Evolutionary conservation across 2,113 vertebrate genomes (phyloP).

Genomic region (Proteles cristata): DNA sequence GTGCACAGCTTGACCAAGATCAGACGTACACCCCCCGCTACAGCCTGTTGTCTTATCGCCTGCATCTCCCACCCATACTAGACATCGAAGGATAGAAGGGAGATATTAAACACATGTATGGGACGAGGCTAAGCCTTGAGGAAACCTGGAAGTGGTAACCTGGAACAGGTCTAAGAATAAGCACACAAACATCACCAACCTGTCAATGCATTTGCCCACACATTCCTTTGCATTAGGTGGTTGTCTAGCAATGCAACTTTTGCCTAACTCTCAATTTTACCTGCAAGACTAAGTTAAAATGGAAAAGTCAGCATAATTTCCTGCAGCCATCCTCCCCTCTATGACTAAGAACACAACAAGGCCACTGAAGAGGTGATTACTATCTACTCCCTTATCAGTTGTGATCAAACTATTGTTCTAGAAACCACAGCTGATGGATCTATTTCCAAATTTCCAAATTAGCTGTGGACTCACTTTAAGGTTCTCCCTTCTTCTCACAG

Average conservation of each 20-base stretch:
- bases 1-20: neutral
- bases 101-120: neutral
- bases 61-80: neutral
- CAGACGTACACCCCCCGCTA: neutral
- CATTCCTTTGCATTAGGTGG: neutral
- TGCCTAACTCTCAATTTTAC: neutral
- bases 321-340: neutral
- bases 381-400: neutral
- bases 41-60: neutral
- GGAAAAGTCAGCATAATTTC: constrained; percentile 36
- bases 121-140: constrained; percentile 10
- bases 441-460: constrained; percentile 11
- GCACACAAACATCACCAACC: neutral
- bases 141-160: neutral
- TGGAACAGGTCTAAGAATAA: neutral
- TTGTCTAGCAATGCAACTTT: neutral
- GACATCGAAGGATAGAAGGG: neutral
- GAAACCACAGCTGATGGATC: constrained; percentile 6
- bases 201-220: neutral
- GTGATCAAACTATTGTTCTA: neutral
- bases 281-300: constrained; percentile 25
- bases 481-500: neutral
- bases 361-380: neutral
- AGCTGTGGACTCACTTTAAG: neutral
- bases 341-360: neutral